These are phyloP conservation scores for Fistularia commersonii DNA, from an alignment of 2,797 vertebrate genomes.

Conservation along the genomic window DNA sequence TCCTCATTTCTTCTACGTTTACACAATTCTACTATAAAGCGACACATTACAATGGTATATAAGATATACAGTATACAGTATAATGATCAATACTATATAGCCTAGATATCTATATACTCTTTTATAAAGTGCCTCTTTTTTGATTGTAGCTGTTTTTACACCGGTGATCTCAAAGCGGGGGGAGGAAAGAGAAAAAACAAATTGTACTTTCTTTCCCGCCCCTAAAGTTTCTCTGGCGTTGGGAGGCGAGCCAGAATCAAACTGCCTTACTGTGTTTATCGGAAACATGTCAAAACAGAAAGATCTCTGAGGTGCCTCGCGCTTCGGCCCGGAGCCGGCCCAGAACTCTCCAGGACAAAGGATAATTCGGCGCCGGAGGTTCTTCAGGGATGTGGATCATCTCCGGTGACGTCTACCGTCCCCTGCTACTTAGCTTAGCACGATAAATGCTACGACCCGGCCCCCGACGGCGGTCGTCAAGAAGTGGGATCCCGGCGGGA, in stretches of 20 bases:
- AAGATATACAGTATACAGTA: slow-evolving; percentile 75
- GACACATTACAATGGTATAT: slow-evolving; percentile 74
- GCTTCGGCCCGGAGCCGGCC: slow-evolving; percentile 67
- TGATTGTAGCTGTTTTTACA: slow-evolving; percentile 85
- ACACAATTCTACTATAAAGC: slow-evolving; percentile 61
- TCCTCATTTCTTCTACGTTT: slow-evolving; percentile 45
- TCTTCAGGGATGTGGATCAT: too few relatives aligned
- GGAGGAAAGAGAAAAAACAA: slow-evolving; percentile 55
- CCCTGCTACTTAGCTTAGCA: too few relatives aligned
- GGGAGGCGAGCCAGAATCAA: slow-evolving; percentile 70
- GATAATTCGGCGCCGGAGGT: too few relatives aligned
- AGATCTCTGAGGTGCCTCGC: slow-evolving; percentile 64
- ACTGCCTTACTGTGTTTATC: slow-evolving; percentile 76
- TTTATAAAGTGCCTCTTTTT: slow-evolving; percentile 85
- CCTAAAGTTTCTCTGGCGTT: too few relatives aligned
- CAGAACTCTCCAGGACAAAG: too few relatives aligned
- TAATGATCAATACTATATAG: slow-evolving; percentile 74
- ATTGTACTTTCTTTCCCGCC: too few relatives aligned
- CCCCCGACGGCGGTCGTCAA: too few relatives aligned
- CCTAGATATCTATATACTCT: slow-evolving; percentile 74
- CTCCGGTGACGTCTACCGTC: too few relatives aligned
- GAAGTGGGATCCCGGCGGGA: too few relatives aligned
- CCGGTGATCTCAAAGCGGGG: slow-evolving; percentile 73
- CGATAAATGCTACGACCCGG: too few relatives aligned
- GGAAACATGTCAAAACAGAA: slow-evolving; percentile 34